phyloP scores from a whole-genome alignment of 2,113 vertebrate genomes.

The Dromas ardeola region DNA sequence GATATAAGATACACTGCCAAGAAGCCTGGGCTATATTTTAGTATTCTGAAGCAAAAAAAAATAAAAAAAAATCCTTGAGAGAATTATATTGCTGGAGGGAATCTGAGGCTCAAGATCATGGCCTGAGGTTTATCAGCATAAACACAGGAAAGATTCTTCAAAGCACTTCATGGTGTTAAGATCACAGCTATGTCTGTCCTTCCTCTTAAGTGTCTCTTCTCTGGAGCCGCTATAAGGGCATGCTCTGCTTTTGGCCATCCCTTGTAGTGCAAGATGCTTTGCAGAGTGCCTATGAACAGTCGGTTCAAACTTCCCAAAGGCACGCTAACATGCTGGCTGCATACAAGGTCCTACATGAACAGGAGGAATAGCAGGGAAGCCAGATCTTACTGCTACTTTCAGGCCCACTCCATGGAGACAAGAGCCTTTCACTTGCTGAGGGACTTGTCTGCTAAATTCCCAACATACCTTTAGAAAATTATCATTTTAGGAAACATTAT shows the following conservation, averaged over 20 bases:
- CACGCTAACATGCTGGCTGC: rapidly evolving
- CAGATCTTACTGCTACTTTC: neutral
- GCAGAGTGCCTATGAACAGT: neutral
- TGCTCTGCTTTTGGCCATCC: neutral
- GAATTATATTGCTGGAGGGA: neutral
- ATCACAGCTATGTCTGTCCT: neutral
- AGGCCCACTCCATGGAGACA: neutral
- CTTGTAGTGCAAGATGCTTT: neutral
- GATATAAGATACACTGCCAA: neutral
- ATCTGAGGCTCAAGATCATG: neutral
- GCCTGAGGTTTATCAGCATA: neutral
- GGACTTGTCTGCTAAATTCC: neutral
- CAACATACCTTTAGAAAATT: neutral
- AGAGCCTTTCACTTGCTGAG: neutral
- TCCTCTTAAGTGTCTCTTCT: neutral
- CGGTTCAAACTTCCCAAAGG: neutral
- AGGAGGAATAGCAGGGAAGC: neutral
- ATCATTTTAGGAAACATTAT: neutral
- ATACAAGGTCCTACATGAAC: neutral
- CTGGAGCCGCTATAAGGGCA: neutral
- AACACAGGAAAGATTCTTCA: neutral
- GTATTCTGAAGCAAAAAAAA: neutral
- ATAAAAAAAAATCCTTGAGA: neutral
- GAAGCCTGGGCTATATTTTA: neutral
- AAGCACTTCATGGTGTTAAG: neutral